Conservation (phyloP, 2,113 vertebrate genomes). For the Cisticola juncidis region DNA sequence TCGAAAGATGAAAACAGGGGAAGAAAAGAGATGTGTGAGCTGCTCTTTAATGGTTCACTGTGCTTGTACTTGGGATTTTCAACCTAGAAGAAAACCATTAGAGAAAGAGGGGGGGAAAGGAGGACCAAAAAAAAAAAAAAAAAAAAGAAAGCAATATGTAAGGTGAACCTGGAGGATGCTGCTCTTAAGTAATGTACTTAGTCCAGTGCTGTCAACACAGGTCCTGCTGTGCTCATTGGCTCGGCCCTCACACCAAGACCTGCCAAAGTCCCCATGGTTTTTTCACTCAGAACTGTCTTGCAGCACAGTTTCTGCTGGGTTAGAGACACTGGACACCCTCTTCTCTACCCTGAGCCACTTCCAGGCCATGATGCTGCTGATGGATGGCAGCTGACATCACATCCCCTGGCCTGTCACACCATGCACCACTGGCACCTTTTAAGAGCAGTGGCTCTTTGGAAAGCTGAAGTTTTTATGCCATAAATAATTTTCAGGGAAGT, state of each 20-base stretch:
- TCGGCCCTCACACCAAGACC: not conserved
- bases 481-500: not conserved
- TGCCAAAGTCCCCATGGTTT: rapidly evolving
- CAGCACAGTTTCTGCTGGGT: not conserved
- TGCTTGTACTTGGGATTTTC: not conserved
- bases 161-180: not conserved
- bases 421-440: rapidly evolving
- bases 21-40: not conserved
- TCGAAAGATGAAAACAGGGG: not conserved
- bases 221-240: not conserved
- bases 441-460: not conserved
- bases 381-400: not conserved
- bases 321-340: not conserved
- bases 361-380: not conserved
- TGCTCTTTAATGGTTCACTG: not conserved
- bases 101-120: rapidly evolving
- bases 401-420: not conserved
- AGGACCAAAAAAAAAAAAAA: not conserved
- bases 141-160: not conserved
- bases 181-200: not conserved
- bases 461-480: not conserved
- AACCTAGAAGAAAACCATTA: not conserved
- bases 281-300: not conserved
- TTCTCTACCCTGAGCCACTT: not conserved
- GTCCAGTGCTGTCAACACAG: not conserved